A percentile compares a stretch with the other conserved stretches of the same genome.
phyloP scores from a whole-genome alignment of 2,113 vertebrate genomes.

The Larimichthys crocea region DNA sequence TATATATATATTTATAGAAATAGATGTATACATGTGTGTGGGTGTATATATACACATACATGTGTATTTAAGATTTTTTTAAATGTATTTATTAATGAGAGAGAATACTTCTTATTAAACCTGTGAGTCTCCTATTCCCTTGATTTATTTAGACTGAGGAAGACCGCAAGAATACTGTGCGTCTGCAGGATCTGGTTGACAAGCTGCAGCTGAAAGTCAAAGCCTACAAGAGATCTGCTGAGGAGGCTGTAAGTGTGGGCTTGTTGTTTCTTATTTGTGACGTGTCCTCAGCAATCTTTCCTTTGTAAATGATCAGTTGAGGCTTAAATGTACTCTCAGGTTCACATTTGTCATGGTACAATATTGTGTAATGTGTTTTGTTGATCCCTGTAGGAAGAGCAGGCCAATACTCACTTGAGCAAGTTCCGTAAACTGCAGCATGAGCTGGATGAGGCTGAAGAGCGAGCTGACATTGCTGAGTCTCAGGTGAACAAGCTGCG shows the following conservation, averaged over 20 bases:
- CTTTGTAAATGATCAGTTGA: neutral
- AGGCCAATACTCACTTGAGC: slow-evolving; percentile 82
- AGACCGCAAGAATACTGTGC: slow-evolving; percentile 88
- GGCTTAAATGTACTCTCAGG: neutral
- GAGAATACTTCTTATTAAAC: neutral
- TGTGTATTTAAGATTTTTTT: too few species aligned
- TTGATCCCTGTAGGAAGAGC: slow-evolving; percentile 79
- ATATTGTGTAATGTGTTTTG: slow-evolving; percentile 8
- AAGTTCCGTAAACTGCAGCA: slow-evolving; percentile 87
- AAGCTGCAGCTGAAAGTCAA: slow-evolving; percentile 93
- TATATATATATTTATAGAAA: neutral
- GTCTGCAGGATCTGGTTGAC: slow-evolving; percentile 91
- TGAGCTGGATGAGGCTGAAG: slow-evolving; percentile 85
- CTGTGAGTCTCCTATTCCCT: neutral
- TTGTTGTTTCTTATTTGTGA: neutral
- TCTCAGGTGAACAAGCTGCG: slow-evolving; percentile 87
- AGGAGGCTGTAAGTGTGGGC: slow-evolving; percentile 86
- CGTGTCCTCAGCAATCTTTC: neutral
- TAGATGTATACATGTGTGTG: neutral
- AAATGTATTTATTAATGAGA: neutral
- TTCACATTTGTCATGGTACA: neutral
- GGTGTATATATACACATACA: too few species aligned
- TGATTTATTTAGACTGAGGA: slow-evolving; percentile 85
- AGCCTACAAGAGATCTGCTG: slow-evolving; percentile 89
- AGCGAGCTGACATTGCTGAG: slow-evolving; percentile 86